Evolutionary conservation across 1,140 invertebrate species (phyloP), one percentile per base, ranked within the genome.

Genomic region (Zaprionus ghesquierei): DNA sequence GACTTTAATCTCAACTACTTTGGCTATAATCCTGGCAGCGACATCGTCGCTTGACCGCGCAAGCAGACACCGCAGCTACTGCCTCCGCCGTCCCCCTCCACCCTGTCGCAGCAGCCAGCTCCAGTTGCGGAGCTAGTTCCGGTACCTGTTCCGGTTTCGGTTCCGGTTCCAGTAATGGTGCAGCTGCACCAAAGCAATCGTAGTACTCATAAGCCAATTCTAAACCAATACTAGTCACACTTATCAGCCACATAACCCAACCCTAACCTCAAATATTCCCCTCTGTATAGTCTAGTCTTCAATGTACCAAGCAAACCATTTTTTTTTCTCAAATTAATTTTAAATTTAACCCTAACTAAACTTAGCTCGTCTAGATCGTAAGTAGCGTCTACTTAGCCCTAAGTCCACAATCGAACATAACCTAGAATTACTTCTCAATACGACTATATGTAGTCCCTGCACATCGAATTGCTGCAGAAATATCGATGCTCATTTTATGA

Each of bases 1-100:
- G 91, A 92, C 10, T 92, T 92, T 55, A 92, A 92, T 81, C 70
- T 92, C 27, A 92, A 92, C 59, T 92, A 92, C 71, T 92, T 92
- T 79, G 86, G 91, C 38, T 91, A 91, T 59, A 92, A 84, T 77
- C 73, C 91, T 9, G 77, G 76, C 18, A 92, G 84, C 55, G 91
- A 92, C 69, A 92, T 92, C 62, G 90, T 91, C 70, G 90, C 91
- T 79, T 92, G 91, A 92, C 89, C 85, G 76, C 79, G 75, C 29
- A 75, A 75, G 41, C 60, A 55, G 13, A 29, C 8, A 33, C 31
- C 31, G n/a, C 35, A 41, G 5, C 33, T 9, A 41, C 18, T 31
- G 6, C 23, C 53, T 18, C 18, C 4, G 38, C 15, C 5, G 10
- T 15, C 13, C 5, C 31, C 20, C 20, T 3, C 53, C 54, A 35